A percentile compares a stretch with the other conserved stretches of the same genome.
phyloP scores from a whole-genome alignment of 1,140 invertebrate genomes.

The Phocides pigmalion region DNA sequence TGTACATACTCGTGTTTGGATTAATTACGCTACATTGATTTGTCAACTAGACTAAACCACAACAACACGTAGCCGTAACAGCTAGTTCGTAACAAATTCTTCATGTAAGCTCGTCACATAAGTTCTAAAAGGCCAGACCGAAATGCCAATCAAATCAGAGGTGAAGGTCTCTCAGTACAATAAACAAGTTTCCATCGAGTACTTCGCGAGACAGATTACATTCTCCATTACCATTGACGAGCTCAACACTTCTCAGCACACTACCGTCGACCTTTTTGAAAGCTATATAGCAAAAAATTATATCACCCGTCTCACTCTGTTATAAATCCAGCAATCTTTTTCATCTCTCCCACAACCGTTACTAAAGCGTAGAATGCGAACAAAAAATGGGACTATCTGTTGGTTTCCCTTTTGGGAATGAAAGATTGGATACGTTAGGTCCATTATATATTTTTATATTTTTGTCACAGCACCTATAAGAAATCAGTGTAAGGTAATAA shows the following conservation, averaged over 20 bases:
- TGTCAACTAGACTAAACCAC: no score
- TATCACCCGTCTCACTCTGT: conserved; percentile 44
- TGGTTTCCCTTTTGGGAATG: conserved; percentile 56
- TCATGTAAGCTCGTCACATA: background rate
- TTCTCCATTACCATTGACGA: conserved; percentile 28
- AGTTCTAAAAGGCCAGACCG: background rate
- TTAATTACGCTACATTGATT: no score
- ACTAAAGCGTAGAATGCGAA: conserved; percentile 68
- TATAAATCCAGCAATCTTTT: conserved; percentile 6
- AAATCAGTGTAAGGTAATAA: no score
- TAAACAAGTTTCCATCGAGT: background rate
- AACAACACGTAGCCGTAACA: no score
- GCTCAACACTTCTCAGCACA: conserved; percentile 34
- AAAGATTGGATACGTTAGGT: conserved; percentile 18
- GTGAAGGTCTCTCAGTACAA: background rate
- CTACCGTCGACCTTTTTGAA: conserved; percentile 41
- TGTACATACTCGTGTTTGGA: no score
- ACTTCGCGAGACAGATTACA: background rate
- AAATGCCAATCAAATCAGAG: background rate
- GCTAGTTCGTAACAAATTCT: background rate
- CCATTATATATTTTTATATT: background rate
- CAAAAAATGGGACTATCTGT: conserved; percentile 60
- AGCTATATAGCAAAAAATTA: conserved; percentile 55
- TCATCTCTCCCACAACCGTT: conserved; percentile 50
- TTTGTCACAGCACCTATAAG: no score